Base-by-base conservation (phyloP, 2,888 invertebrate species). In the Drosophila barbarae region DNA sequence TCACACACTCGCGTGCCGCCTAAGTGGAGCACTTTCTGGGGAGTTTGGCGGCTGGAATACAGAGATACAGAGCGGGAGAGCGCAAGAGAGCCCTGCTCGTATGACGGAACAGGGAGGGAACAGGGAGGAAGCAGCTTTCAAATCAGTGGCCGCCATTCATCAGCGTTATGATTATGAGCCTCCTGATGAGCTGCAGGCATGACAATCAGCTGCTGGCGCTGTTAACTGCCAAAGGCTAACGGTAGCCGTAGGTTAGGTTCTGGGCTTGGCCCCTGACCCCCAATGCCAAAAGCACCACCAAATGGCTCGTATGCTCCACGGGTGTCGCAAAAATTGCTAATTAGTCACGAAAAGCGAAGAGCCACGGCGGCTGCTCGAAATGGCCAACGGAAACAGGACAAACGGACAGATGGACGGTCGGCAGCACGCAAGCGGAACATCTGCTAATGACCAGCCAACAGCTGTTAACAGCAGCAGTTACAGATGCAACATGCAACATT, bases 311-410 rank as follows among this genome's bases (percentile, higher is more conserved):
- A 42, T 53, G 50, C 42, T 49, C 47, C 50, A 58, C 58, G 59
- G 61, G 59, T 80, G 78, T 73, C 77, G 75, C 67, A 50, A 69
- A 76, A 65, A 70, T 84, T 78, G 79, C 76, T 79, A 79, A 79
- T 79, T 79, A 79, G 79, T 79, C 79, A 79, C 79, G 79, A 79
- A 81, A 69, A 66, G 59, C 54, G 39, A 23, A 21, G 6, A 42
- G 26, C 26, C 59, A 38, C 36, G 59, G 60, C 59, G 46, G 52
- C 65, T 47, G 60, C 75, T 61, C 72, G 51, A 80, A 73, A 81
- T 81, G 81, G 81, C 71, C 76, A 74, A 51, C 52, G 28, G 30
- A 59, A 32, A 57, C 35, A 46, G 65, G 61, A 64, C 64, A 32
- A 52, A 46, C 47, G 30, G 32, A 41, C 47, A 51, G 52, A 26